Evolutionary conservation across 2,113 vertebrate genomes (phyloP).

Genomic region (Platichthys flesus): DNA sequence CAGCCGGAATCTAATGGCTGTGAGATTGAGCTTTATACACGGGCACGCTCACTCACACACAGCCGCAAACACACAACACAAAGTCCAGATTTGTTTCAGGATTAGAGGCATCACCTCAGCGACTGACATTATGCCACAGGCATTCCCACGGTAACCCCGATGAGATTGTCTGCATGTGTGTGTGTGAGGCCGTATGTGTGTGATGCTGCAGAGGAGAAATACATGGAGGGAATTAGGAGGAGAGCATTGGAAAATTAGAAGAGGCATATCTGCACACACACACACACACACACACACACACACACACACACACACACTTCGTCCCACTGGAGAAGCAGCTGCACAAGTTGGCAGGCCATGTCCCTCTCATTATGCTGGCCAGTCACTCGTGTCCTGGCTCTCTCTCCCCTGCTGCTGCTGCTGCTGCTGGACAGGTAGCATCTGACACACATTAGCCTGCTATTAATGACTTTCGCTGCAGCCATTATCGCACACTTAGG

Average conservation of each 20-base stretch:
- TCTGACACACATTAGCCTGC: slow-evolving; percentile 80
- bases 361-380: slow-evolving; percentile 75
- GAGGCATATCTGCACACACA: slow-evolving; percentile 10
- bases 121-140: slow-evolving; percentile 76
- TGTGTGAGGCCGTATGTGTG: slow-evolving; percentile 1
- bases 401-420: slow-evolving; percentile 66
- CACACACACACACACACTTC: slow-evolving; percentile 34
- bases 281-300: slow-evolving; percentile 18
- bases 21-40: slow-evolving; percentile 65
- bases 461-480: slow-evolving; percentile 76
- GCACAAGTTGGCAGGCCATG: slow-evolving; percentile 66
- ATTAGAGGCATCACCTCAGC: slow-evolving; percentile 78
- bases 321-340: slow-evolving; percentile 70
- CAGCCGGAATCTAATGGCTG: slow-evolving; percentile 79
- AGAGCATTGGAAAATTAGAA: slow-evolving; percentile 18
- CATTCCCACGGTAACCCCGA: slow-evolving; percentile 79
- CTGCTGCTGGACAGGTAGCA: slow-evolving; percentile 78
- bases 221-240: not conserved
- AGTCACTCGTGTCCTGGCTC: slow-evolving; percentile 73
- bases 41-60: slow-evolving; percentile 61
- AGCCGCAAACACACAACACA: slow-evolving; percentile 61
- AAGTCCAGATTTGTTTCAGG: slow-evolving; percentile 77
- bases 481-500: slow-evolving; percentile 70
- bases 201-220: slow-evolving; percentile 33
- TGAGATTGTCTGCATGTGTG: slow-evolving; percentile 24